A percentile compares a stretch with the other conserved stretches of the same genome.
These are phyloP conservation scores for Myotis daubentonii DNA, from an alignment of 2,797 vertebrate species.

Conservation along the genomic window DNA sequence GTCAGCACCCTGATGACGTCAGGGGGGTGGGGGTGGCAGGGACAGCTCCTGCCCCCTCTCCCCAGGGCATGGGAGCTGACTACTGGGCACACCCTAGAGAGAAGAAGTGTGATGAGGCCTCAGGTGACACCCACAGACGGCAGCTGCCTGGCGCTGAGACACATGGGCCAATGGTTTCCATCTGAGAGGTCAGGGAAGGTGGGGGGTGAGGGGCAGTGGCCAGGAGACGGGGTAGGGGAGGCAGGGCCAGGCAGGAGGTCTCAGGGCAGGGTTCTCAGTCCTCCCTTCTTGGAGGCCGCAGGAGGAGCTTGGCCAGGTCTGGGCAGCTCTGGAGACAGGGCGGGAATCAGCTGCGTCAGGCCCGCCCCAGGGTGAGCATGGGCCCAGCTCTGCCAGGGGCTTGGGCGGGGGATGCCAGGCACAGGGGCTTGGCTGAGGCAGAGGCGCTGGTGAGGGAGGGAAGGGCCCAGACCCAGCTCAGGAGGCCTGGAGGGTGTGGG, in stretches of 20 bases:
- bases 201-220: background rate
- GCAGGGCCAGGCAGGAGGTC: background rate
- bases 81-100: background rate
- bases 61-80: background rate
- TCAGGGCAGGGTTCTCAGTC: background rate
- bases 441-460: background rate
- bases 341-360: background rate
- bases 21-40: background rate
- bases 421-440: background rate
- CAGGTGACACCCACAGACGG: background rate
- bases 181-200: background rate
- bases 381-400: too few species aligned
- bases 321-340: background rate
- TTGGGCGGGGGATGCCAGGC: too few species aligned
- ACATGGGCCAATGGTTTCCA: accelerated
- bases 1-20: slow-evolving; percentile 46
- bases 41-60: background rate
- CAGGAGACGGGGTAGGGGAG: too few species aligned
- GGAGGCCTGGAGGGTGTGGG: background rate
- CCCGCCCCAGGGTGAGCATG: accelerated
- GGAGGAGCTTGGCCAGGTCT: background rate
- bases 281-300: background rate
- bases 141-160: background rate
- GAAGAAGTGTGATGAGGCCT: background rate
- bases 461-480: background rate